Evolutionary conservation across 2,888 invertebrate species (phyloP).

Genomic region (Synergus itoensis): DNA sequence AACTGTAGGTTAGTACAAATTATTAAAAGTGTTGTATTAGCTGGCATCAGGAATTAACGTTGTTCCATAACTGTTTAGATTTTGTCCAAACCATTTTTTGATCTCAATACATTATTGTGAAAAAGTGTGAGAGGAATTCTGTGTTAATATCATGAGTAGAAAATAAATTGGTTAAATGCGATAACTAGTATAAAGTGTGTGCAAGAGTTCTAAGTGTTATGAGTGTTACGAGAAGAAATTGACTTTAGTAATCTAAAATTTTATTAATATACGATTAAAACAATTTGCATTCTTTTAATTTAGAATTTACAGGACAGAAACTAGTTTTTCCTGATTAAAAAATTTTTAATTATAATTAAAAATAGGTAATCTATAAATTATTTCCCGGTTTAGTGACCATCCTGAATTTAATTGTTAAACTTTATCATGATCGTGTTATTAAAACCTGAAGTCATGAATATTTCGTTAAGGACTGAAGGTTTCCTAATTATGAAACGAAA

Average conservation of each 20-base stretch:
- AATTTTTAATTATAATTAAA: no score
- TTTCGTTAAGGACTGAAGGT: background rate
- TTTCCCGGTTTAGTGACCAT: no score
- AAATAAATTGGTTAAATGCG: conserved; percentile 23
- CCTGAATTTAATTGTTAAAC: background rate
- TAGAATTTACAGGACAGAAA: no score
- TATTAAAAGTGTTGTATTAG: conserved; percentile 7
- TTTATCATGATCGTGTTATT: background rate
- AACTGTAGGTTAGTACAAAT: conserved; percentile 8
- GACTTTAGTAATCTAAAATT: background rate
- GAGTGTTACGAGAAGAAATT: background rate
- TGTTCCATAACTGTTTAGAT: conserved; percentile 65
- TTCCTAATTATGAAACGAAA: background rate
- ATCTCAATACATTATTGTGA: background rate
- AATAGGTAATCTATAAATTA: no score
- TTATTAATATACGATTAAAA: background rate
- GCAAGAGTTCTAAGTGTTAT: conserved; percentile 46
- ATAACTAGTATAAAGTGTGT: conserved; percentile 41
- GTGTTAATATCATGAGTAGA: conserved; percentile 14
- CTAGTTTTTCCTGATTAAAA: no score
- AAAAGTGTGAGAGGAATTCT: background rate
- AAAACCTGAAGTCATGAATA: background rate
- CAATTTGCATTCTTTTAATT: no score
- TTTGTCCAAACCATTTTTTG: conserved; percentile 42
- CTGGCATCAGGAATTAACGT: conserved; percentile 72